Evolutionary conservation across 2,113 vertebrate genomes (phyloP), one percentile per base, ranked within the genome.

Genomic region (Leptocoma aspasia): DNA sequence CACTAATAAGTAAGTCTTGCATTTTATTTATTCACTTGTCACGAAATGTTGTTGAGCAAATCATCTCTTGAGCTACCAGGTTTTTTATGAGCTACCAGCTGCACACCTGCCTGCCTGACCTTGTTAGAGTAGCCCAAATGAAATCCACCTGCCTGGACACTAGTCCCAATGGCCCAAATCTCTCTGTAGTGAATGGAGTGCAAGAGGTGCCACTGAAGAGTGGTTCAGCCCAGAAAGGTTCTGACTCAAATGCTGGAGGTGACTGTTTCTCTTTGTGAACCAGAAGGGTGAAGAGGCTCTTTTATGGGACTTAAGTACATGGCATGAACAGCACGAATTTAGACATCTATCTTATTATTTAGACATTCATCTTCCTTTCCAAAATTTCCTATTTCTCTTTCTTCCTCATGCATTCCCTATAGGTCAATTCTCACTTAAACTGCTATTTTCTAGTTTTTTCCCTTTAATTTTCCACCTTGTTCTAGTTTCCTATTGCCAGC

Each of bases 1-100:
- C 99, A 24, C 79, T 90, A 23, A 97, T 92, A 97, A 96, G 99
- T 99, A 97, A 98, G 98, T 95, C 10, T 33, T 72, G 42, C 18
- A 27, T 59, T 75, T 88, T 45, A 42, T 52, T 59, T 23, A 37
- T 21, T 37, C 63, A 13, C 39, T 75, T 65, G 16, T 57, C 42
- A 21, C 20, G 33, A 45, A 59, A 49, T 27, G 6, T 8, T 64
- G 17, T 23, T 41, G n/a, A 61, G 28, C 31, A 89, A 72, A 35
- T 4, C 6, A 73, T 22, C 28, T 73, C 30, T 26, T 35, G 57
- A 63, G 26, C 27, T 27, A 33, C 7, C 7, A 42, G 33, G 17
- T 12, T 70, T 7, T 30, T 37, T 26, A 39, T 20, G 17, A 50
- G 22, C 39, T 19, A 21, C 13, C 49, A 42, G 27, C 33, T 42